phyloP scores from a whole-genome alignment of 2,888 invertebrate species.

The Erpobdella octoculata region DNA sequence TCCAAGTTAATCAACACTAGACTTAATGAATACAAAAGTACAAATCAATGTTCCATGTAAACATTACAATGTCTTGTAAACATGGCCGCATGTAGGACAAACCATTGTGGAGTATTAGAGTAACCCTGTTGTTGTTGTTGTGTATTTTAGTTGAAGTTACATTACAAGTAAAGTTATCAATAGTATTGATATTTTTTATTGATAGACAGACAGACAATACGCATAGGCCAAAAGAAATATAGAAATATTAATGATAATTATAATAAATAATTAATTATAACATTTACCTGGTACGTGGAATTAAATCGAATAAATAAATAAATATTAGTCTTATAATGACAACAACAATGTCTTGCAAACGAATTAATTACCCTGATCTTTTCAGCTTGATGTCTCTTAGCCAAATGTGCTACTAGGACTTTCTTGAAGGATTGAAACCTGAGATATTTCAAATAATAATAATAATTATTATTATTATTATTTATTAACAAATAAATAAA shows the following conservation, averaged over 20 bases:
- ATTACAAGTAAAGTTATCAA: no score
- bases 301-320: neutral
- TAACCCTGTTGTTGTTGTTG: no score
- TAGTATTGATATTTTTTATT: no score
- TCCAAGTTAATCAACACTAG: no score
- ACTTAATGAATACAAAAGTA: no score
- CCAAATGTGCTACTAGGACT: constrained; percentile 12
- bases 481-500: no score
- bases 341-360: neutral
- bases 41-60: no score
- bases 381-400: constrained; percentile 17
- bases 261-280: neutral
- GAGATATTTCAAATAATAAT: neutral
- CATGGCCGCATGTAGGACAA: no score
- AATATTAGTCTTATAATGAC: neutral
- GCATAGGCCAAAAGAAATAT: neutral
- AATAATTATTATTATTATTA: neutral
- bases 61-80: no score
- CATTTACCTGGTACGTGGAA: neutral
- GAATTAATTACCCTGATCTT: constrained; percentile 16
- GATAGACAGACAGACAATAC: no score
- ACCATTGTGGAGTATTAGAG: no score
- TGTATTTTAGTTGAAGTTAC: no score
- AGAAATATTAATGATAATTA: neutral
- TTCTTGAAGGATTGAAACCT: constrained; percentile 23